Base-by-base conservation (phyloP, 2,113 vertebrate species). In the Calidris pygmaea region DNA sequence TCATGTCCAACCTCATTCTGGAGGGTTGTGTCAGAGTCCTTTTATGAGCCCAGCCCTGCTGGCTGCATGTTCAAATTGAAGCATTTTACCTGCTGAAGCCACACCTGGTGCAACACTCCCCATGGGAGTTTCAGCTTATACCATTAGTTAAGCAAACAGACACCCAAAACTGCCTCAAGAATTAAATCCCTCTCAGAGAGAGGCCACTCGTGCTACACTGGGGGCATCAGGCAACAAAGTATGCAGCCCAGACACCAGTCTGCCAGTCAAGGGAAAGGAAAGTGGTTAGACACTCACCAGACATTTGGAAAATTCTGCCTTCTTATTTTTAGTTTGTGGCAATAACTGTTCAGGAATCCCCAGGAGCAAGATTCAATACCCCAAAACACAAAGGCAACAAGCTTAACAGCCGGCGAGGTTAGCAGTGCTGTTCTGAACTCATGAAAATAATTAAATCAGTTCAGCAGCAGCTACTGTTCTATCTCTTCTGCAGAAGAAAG, bases 81-180 rank as follows among this genome's bases (percentile, higher is more conserved):
- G 85, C 59, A 75, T 89, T 96, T 86, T 87, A 92, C 82, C 93
- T 94, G 85, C 70, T 66, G 77, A 73, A 96, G 80, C 93, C 96
- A 97, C 95, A 96, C 96, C 96, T 96, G 94, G 93, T 67, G 90
- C 87, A 96, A 96, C 72, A 91, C 92, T 94, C 95, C 97, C 95
- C 75, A 32, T 75, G 76, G 89, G 91, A 96, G 95, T 97, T 97
- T 94, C 94, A 97, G 76, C 39, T 92, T 94, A 80, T 89, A 58
- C 83, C 77, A 96, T 90, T 84, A 90, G 71, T 91, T 96, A 89
- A 94, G 89, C 85, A 91, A 83, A 92, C 68, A 95, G 89, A 83
- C 89, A 95, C 41, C 47, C 86, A 90, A 93, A 96, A 94, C 95
- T 0, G 0, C 82, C 93, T 81, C 29, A 35, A 82, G 85, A 95